A percentile compares a stretch with the other conserved stretches of the same genome.
These are phyloP conservation scores for Anabas testudineus DNA, from an alignment of 2,797 vertebrate genomes.

Conservation along the genomic window DNA sequence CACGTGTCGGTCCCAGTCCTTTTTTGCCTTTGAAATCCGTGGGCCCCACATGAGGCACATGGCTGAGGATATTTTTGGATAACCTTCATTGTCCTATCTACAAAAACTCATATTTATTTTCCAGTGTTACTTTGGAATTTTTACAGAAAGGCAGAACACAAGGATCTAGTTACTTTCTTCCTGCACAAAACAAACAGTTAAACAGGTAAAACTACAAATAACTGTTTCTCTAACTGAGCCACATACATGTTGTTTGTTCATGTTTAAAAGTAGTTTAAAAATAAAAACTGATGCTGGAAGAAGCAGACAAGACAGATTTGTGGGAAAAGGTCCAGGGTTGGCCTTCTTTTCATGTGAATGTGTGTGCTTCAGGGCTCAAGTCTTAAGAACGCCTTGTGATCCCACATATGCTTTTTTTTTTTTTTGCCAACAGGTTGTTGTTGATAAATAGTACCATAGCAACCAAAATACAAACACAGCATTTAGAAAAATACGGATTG, in stretches of 20 bases:
- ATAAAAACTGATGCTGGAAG: conserved; percentile 19
- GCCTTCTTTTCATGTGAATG: conserved; percentile 53
- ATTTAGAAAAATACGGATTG: conserved; percentile 4
- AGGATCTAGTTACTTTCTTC: neutral
- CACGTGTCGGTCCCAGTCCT: conserved; percentile 32
- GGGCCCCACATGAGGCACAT: conserved; percentile 13
- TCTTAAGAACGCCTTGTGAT: conserved; percentile 73
- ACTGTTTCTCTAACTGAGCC: conserved; percentile 1
- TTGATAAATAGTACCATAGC: conserved; percentile 21
- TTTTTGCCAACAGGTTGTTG: conserved; percentile 37
- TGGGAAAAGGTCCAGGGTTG: conserved; percentile 6
- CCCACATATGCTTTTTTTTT: conserved; percentile 43
- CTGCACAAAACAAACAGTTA: neutral
- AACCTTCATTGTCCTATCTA: conserved; percentile 22
- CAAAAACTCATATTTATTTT: conserved; percentile 20
- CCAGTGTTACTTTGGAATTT: neutral
- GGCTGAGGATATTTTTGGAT: conserved; percentile 33
- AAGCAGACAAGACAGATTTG: conserved; percentile 22
- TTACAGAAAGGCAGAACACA: neutral
- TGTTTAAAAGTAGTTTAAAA: conserved; percentile 17
- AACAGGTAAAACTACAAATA: neutral
- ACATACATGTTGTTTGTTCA: neutral
- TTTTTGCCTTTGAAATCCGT: conserved; percentile 38
- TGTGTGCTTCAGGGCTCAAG: conserved; percentile 51
- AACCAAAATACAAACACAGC: neutral